Evolutionary conservation across 2,113 vertebrate genomes (phyloP), one percentile per base, ranked within the genome.

Genomic region (Dicrurus megarhynchus): DNA sequence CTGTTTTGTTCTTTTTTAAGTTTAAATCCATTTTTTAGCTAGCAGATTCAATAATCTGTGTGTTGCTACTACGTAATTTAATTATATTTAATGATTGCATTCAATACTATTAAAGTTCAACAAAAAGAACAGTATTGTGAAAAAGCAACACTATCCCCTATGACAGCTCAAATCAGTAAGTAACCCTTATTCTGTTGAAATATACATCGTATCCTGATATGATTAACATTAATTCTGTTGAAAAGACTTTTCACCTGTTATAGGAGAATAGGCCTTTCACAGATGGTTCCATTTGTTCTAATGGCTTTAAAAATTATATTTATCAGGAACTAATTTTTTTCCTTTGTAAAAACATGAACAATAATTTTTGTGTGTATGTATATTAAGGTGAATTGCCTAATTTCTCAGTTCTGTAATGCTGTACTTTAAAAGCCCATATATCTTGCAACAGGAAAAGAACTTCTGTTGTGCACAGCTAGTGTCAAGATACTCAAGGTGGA

Each of bases 191-290:
- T 96, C 53, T 90, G 9, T 91, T 95, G 37, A 76, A 85, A 46
- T 71, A 59, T 89, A n/a, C 85, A 57, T 75, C 7, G 0, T 89
- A 84, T 73, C 74, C 63, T 91, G 67, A 81, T 95, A 74, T 69
- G 87, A 94, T 97, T 95, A 97, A 78, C 50, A 64, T 94, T 93
- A 91, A 94, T 97, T 95, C 39, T 52, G 26, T 52, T 95, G 95
- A 97, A 95, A 95, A 93, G 64, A 44, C 64, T 92, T 93, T 79
- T 77, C 61, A 77, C 35, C 42, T 93, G 9, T 69, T 96, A 79
- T 35, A 82, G 85, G 53, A 71, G 89, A 97, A 92, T n/a, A 60
- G 69, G 37, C 39, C 96, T 97, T 97, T 92, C 67, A 86, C 35
- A 44, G 23, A 57, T 35, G 7, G 59, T 94, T 97, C 77, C 4